Percentiles rank a stretch among this genome's conserved stretches.
phyloP scores from a whole-genome alignment of 2,888 invertebrate species.

The Apotomis turbidana region DNA sequence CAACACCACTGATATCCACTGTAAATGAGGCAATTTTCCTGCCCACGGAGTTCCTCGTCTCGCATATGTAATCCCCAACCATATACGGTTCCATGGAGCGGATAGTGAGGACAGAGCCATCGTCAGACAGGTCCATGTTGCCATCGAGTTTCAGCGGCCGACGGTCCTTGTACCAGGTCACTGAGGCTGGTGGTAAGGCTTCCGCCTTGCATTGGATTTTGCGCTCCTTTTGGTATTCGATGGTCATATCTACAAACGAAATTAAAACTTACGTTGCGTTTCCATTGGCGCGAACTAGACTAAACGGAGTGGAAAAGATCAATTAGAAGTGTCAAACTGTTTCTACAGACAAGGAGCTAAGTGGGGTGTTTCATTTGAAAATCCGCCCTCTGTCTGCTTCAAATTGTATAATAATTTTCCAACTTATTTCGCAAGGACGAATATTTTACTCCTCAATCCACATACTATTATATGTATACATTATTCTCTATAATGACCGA shows the following conservation, averaged over 20 bases:
- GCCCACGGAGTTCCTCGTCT: constrained; percentile 49
- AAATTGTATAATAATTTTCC: too few relatives aligned
- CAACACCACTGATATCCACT: constrained; percentile 52
- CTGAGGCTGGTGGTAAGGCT: constrained; percentile 54
- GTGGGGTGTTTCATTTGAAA: too few relatives aligned
- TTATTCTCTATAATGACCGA: too few relatives aligned
- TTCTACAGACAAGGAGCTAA: too few relatives aligned
- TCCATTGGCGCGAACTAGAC: too few relatives aligned
- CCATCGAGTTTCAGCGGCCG: constrained; percentile 42
- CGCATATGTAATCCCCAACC: constrained; percentile 53
- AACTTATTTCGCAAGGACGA: too few relatives aligned
- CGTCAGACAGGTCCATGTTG: constrained; percentile 48
- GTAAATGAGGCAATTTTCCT: constrained; percentile 47
- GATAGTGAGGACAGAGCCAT: constrained; percentile 51
- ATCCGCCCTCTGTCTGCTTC: too few relatives aligned
- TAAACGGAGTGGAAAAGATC: too few relatives aligned
- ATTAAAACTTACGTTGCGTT: neutral
- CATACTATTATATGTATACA: too few relatives aligned
- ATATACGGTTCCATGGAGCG: constrained; percentile 50
- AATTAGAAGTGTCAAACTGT: too few relatives aligned
- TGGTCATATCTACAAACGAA: constrained; percentile 48
- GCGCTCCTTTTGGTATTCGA: constrained; percentile 50
- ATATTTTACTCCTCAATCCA: too few relatives aligned
- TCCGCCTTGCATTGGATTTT: constrained; percentile 52
- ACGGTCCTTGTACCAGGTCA: constrained; percentile 54